Evolutionary conservation across 2,888 invertebrate species (phyloP).

Genomic region (Phytoseiulus persimilis): DNA sequence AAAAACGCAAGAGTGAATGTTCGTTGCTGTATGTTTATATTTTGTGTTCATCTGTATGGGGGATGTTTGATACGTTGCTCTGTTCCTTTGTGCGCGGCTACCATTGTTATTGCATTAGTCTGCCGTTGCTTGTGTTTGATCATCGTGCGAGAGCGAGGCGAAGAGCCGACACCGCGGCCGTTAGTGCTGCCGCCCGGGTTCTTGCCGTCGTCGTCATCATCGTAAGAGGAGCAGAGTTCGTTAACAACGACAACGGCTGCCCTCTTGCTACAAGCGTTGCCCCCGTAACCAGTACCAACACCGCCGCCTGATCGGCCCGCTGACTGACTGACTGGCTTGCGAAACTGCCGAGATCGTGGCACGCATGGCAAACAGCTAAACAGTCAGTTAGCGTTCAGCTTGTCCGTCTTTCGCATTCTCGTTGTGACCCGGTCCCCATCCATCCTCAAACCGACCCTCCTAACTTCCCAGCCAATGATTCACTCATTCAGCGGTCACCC

Average conservation of each 20-base stretch:
- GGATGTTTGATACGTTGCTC: background rate
- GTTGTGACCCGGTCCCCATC: background rate
- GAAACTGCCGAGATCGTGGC: background rate
- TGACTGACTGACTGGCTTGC: background rate
- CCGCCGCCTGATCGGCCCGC: background rate
- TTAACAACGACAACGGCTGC: background rate
- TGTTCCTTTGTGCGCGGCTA: background rate
- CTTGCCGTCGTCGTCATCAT: background rate
- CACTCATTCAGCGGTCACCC: background rate
- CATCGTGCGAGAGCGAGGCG: background rate
- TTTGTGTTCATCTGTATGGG: background rate
- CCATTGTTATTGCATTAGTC: slow-evolving; percentile 5
- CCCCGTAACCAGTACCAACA: background rate
- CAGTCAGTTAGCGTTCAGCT: background rate
- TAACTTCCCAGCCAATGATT: background rate
- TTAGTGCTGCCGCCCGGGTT: background rate
- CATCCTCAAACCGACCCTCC: background rate
- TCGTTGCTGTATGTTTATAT: background rate
- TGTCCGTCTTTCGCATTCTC: background rate
- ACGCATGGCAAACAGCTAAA: background rate
- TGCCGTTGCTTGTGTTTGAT: background rate
- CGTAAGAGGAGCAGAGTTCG: background rate
- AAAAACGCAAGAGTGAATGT: background rate
- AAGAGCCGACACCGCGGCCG: background rate
- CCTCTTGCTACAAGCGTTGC: background rate